Percentiles rank a stretch among this genome's conserved stretches.
Conservation (phyloP, 1,140 invertebrate species). For the Solenopsis invicta region DNA sequence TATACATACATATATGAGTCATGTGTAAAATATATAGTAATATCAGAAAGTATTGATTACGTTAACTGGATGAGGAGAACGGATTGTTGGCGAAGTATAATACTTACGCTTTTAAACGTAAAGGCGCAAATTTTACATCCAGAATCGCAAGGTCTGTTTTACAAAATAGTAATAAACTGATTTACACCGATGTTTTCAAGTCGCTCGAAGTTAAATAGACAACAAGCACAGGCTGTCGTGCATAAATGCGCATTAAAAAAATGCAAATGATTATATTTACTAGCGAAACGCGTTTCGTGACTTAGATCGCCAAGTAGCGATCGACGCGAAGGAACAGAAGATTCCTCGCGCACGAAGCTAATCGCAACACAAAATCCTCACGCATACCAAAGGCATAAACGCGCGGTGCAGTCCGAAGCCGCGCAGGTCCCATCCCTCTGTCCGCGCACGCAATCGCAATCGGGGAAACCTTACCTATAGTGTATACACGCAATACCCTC, state of each 20-base stretch:
- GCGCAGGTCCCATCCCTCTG: conserved; percentile 33
- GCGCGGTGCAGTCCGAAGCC: neutral
- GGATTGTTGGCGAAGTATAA: neutral
- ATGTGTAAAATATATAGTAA: conserved; percentile 57
- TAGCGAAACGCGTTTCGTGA: conserved; percentile 12
- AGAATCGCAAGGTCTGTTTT: neutral
- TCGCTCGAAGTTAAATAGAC: neutral
- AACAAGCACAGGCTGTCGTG: neutral
- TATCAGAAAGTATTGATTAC: conserved; percentile 54
- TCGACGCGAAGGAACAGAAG: neutral
- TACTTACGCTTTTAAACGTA: neutral
- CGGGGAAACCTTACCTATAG: conserved; percentile 36
- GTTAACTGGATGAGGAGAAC: conserved; percentile 6
- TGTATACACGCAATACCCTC: conserved; percentile 17
- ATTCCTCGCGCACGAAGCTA: conserved; percentile 19
- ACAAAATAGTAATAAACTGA: neutral
- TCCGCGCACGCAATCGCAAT: conserved; percentile 42
- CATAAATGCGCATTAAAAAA: neutral
- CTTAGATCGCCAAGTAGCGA: neutral
- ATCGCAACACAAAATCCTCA: conserved; percentile 23
- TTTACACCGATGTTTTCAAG: neutral
- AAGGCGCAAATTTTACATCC: neutral
- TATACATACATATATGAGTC: conserved; percentile 44
- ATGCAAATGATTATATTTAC: neutral
- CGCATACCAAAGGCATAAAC: neutral